Conservation (phyloP, 2,888 invertebrate genomes). For the Scaptomyza parva region DNA sequence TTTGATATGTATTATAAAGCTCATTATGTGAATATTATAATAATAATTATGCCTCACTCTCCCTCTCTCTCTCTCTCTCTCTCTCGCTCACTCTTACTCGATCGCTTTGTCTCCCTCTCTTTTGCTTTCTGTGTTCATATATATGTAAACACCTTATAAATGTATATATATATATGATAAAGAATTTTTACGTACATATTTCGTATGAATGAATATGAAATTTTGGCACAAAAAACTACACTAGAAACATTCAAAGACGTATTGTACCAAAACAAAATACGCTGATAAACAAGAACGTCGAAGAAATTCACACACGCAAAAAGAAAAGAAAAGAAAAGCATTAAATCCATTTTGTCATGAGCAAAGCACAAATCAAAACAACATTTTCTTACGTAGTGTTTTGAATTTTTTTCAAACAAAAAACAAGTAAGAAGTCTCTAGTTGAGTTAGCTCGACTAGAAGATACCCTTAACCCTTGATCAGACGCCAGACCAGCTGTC, state of each 20-base stretch:
- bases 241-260: conserved; percentile 7
- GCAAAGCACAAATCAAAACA: conserved; percentile 57
- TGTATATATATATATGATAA: conserved; percentile 15
- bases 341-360: conserved; percentile 57
- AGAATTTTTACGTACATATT: conserved; percentile 47
- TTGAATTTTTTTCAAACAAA: not conserved
- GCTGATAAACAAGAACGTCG: conserved; percentile 34
- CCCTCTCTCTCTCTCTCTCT: not conserved
- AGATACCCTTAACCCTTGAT: no score
- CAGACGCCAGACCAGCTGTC: no score
- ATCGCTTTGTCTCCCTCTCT: no score
- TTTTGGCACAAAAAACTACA: conserved; percentile 35
- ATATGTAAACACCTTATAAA: not conserved
- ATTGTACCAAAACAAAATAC: conserved; percentile 50
- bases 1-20: conserved; percentile 32
- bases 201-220: conserved; percentile 62
- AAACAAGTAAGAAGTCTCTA: not conserved
- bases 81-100: no score
- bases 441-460: no score
- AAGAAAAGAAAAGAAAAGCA: conserved; percentile 27
- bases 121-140: not conserved
- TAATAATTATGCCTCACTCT: conserved; percentile 20
- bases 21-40: conserved; percentile 30
- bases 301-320: conserved; percentile 32
- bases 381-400: conserved; percentile 41